Evolutionary conservation across 2,797 vertebrate species (phyloP), one percentile per base, ranked within the genome.

Genomic region (Neostethus bicornis): DNA sequence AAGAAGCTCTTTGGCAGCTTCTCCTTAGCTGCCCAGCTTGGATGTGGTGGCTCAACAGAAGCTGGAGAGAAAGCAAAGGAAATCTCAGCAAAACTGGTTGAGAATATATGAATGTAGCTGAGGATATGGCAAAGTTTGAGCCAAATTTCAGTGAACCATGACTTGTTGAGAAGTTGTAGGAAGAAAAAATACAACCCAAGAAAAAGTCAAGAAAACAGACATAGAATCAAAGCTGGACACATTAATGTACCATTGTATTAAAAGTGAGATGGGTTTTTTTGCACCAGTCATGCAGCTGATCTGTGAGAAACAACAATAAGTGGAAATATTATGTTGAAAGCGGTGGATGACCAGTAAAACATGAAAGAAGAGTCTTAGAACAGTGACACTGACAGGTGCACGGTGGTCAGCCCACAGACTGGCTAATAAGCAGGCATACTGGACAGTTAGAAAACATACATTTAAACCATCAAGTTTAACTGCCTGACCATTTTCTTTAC

Each of bases 1-100:
- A 92, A 90, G 87, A 77, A 88, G 76, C 84, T 49, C 60, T 67
- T 86, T 91, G 89, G 90, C 84, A 90, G 81, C 83, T 81, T 62
- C 66, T 63, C 75, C 83, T 75, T 56, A 77, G 87, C 87, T 71
- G 62, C 79, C 72, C 34, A 57, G 75, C 85, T 90, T 92, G 88
- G 89, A 92, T 92, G 90, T 91, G 91, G 91, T 82, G 67, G 70
- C 35, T 67, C 41, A 42, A 32, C 48, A 55, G 59, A 61, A 61
- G 71, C 32, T 48, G 44, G 67, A 21, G 63, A 58, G 44, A 45
- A 42, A 61, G 57, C 48, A 49, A 34, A 78, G 35, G 35, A 47
- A 37, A 68, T 62, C 37, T 38, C 42, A 38, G 53, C 49, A 62
- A 56, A 51, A 16, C 39, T 53, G 72, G 77, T 51, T 63, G 47